Evolutionary conservation across 2,888 invertebrate genomes (phyloP).

Genomic region (Caenorhabditis macrosperma): DNA sequence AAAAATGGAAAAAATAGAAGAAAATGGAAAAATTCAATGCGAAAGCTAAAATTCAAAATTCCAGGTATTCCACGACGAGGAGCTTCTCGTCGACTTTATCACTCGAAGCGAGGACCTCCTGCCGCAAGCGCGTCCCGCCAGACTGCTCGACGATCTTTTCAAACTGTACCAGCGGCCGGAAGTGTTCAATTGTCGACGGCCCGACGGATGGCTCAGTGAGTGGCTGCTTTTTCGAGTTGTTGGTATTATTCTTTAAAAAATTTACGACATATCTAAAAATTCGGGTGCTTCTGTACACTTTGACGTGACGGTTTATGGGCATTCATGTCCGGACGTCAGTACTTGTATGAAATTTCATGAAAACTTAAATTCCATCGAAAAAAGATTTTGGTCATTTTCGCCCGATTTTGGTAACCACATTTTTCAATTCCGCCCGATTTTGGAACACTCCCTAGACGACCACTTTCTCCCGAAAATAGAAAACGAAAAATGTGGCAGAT

Average conservation of each 20-base stretch:
- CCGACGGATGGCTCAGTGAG: slow-evolving; percentile 45
- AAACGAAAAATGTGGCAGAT: too few relatives aligned
- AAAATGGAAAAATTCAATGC: not conserved
- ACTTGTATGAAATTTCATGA: too few relatives aligned
- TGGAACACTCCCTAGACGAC: not conserved
- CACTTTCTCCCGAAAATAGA: not conserved
- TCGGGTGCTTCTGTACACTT: too few relatives aligned
- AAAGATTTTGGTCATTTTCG: too few relatives aligned
- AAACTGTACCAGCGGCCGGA: slow-evolving; percentile 12
- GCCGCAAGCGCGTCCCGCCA: slow-evolving; percentile 27
- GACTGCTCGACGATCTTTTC: slow-evolving; percentile 36
- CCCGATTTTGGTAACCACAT: too few relatives aligned
- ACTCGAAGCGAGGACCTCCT: slow-evolving; percentile 24
- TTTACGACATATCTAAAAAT: too few relatives aligned
- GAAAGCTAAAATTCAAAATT: not conserved
- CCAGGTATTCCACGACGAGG: slow-evolving; percentile 30
- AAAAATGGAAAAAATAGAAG: not conserved
- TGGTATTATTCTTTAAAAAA: not conserved
- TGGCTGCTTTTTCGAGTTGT: too few relatives aligned
- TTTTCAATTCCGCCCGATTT: too few relatives aligned
- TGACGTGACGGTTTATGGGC: too few relatives aligned
- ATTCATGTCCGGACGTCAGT: too few relatives aligned
- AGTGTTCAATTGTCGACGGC: slow-evolving; percentile 18
- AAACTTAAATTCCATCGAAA: too few relatives aligned
- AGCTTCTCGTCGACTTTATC: slow-evolving; percentile 16